phyloP scores from a whole-genome alignment of 2,113 vertebrate species.

The Maccullochella peelii region DNA sequence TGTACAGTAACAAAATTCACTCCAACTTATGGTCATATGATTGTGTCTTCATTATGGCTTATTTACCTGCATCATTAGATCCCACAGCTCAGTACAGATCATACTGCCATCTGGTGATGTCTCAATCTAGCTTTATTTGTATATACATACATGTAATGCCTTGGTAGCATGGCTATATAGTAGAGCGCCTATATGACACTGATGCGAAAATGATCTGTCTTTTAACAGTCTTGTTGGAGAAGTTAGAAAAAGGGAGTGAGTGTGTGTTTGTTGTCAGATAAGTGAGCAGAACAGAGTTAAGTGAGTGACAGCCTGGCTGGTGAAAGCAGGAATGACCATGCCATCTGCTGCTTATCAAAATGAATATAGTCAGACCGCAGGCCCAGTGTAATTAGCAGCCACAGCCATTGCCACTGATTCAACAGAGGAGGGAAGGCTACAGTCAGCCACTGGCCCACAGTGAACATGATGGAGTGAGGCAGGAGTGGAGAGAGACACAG shows the following conservation, averaged over 20 bases:
- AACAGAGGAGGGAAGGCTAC: slow-evolving; percentile 40
- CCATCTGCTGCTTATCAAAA: neutral
- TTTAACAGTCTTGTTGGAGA: neutral
- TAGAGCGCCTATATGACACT: neutral
- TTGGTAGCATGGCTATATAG: neutral
- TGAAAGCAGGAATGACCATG: neutral
- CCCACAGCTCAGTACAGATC: slow-evolving; percentile 6
- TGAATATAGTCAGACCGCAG: neutral
- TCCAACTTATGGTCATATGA: neutral
- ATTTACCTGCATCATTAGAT: neutral
- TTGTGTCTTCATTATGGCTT: neutral
- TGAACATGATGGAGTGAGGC: slow-evolving; percentile 12
- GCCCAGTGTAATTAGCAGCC: neutral
- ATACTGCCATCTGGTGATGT: slow-evolving; percentile 11
- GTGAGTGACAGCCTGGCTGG: neutral
- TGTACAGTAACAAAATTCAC: neutral
- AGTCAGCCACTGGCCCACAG: slow-evolving; percentile 44
- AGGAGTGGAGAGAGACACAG: neutral
- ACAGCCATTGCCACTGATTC: slow-evolving; percentile 80
- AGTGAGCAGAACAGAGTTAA: neutral
- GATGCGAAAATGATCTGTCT: neutral
- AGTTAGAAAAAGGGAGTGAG: neutral
- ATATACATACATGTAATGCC: neutral
- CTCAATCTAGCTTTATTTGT: neutral
- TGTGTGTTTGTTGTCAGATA: neutral